Evolutionary conservation across 2,888 invertebrate genomes (phyloP), one percentile per base, ranked within the genome.

Genomic region (Diaperis boleti): DNA sequence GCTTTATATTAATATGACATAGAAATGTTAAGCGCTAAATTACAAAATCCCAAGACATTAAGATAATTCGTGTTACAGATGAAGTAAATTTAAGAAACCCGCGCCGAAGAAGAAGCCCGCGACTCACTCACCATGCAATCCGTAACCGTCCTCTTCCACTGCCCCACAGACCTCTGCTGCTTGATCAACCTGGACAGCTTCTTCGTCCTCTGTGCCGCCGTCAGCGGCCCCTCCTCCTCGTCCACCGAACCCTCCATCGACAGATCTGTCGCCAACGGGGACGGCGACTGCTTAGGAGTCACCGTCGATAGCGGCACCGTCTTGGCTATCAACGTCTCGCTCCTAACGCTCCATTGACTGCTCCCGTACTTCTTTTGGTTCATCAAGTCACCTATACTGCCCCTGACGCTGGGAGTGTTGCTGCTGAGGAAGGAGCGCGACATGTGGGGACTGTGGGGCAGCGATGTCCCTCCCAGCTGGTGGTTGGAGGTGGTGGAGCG

Each of bases 251-350:
- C 84, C 14, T 70, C 67, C 42, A 63, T 13, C 10, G 66, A 63
- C 31, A 57, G 33, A 11, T 69, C 67, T 1, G 60, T 41, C 10
- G 64, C 37, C 8, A 61, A 60, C 8, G 82, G 82, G 50, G 85
- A 83, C 0, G 84, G 85, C 33, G 85, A 84, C 15, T 86, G 84
- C 20, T 86, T 83, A 1, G 83, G 84, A 1, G 85, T 86, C 0
- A 92, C 91, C 0, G 91, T 91, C 72, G 90, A 89, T 64, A 92
- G 73, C 0, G 92, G 92, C 49, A 92, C 89, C 18, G 89, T 88
- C 71, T 87, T 84, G 5, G 91, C 91, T 35, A 92, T 86, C 69
- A 91, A 79, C 44, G 88, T 87, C 72, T 91, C 91, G 79, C 90
- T 90, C 11, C 89, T 85, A 1, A 90, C 85, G 70, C 90, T 90